Evolutionary conservation across 2,888 invertebrate genomes (phyloP).

Genomic region (Phania funesta): DNA sequence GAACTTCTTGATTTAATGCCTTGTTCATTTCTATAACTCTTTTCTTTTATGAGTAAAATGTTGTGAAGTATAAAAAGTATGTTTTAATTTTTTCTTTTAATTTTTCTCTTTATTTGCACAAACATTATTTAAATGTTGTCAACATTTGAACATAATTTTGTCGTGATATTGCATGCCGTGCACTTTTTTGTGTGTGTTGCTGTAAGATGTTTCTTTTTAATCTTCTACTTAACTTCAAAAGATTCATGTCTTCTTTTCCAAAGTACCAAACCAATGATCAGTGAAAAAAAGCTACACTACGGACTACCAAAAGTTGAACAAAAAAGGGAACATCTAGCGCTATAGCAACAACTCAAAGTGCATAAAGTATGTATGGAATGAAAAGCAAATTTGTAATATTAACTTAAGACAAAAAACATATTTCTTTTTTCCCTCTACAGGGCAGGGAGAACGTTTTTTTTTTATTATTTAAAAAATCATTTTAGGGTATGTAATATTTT

Average conservation of each 20-base stretch:
- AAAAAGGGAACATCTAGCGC: conserved; percentile 17
- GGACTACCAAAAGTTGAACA: conserved; percentile 19
- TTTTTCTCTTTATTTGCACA: conserved; percentile 57
- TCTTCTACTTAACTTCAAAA: conserved; percentile 49
- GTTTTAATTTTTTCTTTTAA: conserved; percentile 45
- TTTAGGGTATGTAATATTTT: conserved; percentile 29
- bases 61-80: conserved; percentile 20
- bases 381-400: conserved; percentile 58
- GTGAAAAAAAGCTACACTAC: conserved; percentile 24
- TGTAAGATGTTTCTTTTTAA: conserved; percentile 48
- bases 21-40: not conserved
- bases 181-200: conserved; percentile 60
- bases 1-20: too few relatives aligned
- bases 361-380: conserved; percentile 51
- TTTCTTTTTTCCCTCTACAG: not conserved
- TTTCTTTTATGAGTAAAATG: conserved; percentile 55
- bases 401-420: conserved; percentile 17
- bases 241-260: conserved; percentile 52
- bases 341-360: not conserved
- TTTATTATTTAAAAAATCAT: not conserved
- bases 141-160: conserved; percentile 74
- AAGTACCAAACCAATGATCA: conserved; percentile 48
- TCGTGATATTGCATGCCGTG: conserved; percentile 76
- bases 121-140: conserved; percentile 73
- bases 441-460: not conserved